These are phyloP conservation scores for Criorhina ranunculi DNA, from an alignment of 2,888 invertebrate species.

Conservation along the genomic window DNA sequence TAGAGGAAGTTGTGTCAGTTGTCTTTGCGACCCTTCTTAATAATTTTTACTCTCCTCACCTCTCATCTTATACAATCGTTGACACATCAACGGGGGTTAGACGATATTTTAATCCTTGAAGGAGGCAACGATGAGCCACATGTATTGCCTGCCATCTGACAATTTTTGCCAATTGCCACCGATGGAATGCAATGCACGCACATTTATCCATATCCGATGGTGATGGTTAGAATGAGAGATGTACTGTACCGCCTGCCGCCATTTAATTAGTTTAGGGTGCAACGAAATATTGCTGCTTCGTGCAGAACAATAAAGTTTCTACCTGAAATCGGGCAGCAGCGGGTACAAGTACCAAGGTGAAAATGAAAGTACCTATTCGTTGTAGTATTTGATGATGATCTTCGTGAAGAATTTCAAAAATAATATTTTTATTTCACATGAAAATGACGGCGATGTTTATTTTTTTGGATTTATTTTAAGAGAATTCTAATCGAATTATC, in stretches of 20 bases:
- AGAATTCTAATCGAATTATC: slow-evolving; percentile 10
- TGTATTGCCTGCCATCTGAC: slow-evolving; percentile 47
- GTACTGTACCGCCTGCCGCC: slow-evolving; percentile 60
- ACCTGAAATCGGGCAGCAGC: slow-evolving; percentile 38
- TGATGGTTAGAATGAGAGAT: slow-evolving; percentile 44
- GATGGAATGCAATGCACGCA: slow-evolving; percentile 70
- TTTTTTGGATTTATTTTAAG: background rate
- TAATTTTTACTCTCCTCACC: slow-evolving; percentile 13
- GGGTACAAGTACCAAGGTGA: background rate
- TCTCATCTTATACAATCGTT: slow-evolving; percentile 49
- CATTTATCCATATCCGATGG: slow-evolving; percentile 31
- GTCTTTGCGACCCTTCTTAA: slow-evolving; percentile 62
- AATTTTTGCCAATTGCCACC: slow-evolving; percentile 62
- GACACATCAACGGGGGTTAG: slow-evolving; percentile 63
- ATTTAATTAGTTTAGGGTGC: slow-evolving; percentile 74
- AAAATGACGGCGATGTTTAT: slow-evolving; percentile 17
- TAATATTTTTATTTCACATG: slow-evolving; percentile 43
- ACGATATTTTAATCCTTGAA: slow-evolving; percentile 41
- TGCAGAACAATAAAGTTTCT: slow-evolving; percentile 26
- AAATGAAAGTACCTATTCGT: slow-evolving; percentile 8
- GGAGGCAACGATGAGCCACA: slow-evolving; percentile 48
- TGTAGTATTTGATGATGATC: slow-evolving; percentile 22
- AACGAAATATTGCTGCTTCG: slow-evolving; percentile 28
- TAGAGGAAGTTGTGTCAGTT: slow-evolving; percentile 58
- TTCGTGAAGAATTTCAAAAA: slow-evolving; percentile 15